These are phyloP conservation scores for Hoplias malabaricus DNA, from an alignment of 2,113 vertebrate genomes.

Conservation along the genomic window DNA sequence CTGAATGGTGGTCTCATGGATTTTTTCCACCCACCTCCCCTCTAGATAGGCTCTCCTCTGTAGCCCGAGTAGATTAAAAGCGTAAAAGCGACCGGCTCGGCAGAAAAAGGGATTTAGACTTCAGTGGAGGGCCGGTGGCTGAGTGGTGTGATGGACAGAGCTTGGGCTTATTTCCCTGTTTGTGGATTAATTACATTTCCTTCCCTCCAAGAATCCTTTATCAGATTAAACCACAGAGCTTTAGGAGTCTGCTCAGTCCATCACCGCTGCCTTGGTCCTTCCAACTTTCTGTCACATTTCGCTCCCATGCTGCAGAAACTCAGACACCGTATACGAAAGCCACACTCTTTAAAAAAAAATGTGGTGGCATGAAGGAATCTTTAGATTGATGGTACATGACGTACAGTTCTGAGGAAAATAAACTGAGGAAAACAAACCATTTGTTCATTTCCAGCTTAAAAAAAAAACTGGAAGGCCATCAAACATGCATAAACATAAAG, in stretches of 20 bases:
- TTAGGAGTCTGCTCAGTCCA: slow-evolving; percentile 11
- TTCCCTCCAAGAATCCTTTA: slow-evolving; percentile 29
- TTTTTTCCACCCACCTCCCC: slow-evolving; percentile 37
- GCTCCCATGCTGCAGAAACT: not conserved
- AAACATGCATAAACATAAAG: too few relatives aligned
- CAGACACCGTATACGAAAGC: not conserved
- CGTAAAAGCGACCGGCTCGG: slow-evolving; percentile 33
- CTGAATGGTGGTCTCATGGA: slow-evolving; percentile 44
- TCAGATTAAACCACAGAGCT: slow-evolving; percentile 30
- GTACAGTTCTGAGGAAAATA: too few relatives aligned
- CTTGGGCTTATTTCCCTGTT: slow-evolving; percentile 49
- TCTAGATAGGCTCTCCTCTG: slow-evolving; percentile 60
- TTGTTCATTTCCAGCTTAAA: too few relatives aligned
- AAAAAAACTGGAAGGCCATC: too few relatives aligned
- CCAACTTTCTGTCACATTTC: not conserved
- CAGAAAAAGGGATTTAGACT: slow-evolving; percentile 54
- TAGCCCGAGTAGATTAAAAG: slow-evolving; percentile 65
- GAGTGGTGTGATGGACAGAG: slow-evolving; percentile 43
- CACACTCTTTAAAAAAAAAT: not conserved
- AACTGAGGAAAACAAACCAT: too few relatives aligned
- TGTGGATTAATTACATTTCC: slow-evolving; percentile 49
- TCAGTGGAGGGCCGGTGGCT: slow-evolving; percentile 57
- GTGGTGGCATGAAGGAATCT: too few relatives aligned
- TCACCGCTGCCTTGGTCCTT: not conserved
- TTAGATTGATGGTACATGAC: too few relatives aligned